Evolutionary conservation across 2,888 invertebrate genomes (phyloP), one percentile per base, ranked within the genome.

Genomic region (Timema podura): DNA sequence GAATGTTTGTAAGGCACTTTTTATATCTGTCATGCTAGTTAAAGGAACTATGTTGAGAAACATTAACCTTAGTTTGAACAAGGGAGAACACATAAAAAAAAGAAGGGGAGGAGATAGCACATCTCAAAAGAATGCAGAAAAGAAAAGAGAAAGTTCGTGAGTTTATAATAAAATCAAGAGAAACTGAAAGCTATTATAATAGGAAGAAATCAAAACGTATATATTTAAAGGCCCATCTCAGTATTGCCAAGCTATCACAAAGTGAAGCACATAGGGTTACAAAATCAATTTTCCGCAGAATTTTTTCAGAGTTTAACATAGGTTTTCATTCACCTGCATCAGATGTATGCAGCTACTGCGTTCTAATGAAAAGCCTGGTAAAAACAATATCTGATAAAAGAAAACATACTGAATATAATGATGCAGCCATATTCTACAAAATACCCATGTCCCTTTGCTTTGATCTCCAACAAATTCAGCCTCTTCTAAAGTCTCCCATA

Each of bases 1-100:
- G n/a, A 54, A 54, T 54, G 54, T 54, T 54, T 54, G 54, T 54
- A 54, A 54, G 54, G 54, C 54, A 54, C 54, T 15, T 54, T 54
- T 54, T 13, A 54, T 54, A 2, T 9, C 3, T 6, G 54, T 54
- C 1, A 54, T 54, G 54, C 11, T 54, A 7, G 5, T 54, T 54
- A 54, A 54, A 54, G 54, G 54, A 9, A 6, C 5, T 54, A n/a
- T n/a, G 54, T 3, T 54, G 54, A 54, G 54, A 54, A 54, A 9
- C n/a, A 1, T 54, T 54, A 54, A 54, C 6, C 54, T 5, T 5
- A 54, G 54, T 16, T 8, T 54, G 16, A 8, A 13, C n/a, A 54
- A 54, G n/a, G 54, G 6, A 1, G 54, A 54, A 6, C 54, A 54
- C n/a, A 6, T 6, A 54, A 2, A 54, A 54, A 6, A 54, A 54